phyloP scores from a whole-genome alignment of 1,140 invertebrate genomes.

The Eubasilissa regina region DNA sequence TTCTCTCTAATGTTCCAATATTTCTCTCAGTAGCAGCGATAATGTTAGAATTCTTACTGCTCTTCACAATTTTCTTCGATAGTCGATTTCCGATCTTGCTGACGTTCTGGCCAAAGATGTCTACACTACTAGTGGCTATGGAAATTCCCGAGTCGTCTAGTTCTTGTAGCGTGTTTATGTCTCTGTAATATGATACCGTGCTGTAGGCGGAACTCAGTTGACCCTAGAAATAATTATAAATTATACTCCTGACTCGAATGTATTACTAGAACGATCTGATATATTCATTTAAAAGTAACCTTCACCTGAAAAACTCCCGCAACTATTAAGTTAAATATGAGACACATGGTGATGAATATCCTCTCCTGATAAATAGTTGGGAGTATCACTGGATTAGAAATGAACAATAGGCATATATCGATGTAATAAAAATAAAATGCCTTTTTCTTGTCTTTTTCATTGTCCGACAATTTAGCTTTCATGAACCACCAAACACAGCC shows the following conservation, averaged over 20 bases:
- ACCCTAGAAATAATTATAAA: constrained; percentile 47
- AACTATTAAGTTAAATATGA: constrained; percentile 64
- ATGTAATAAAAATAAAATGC: constrained; percentile 37
- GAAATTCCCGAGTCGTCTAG: constrained; percentile 64
- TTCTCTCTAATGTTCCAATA: constrained; percentile 60
- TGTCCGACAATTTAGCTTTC: constrained; percentile 34
- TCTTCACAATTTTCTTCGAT: constrained; percentile 50
- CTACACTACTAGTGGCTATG: constrained; percentile 60
- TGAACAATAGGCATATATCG: constrained; percentile 47
- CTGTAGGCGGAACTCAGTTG: constrained; percentile 61
- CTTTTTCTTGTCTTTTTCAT: neutral
- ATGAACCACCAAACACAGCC: constrained; percentile 62
- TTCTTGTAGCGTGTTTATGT: constrained; percentile 65
- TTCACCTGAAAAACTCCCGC: constrained; percentile 61
- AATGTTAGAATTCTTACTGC: constrained; percentile 29
- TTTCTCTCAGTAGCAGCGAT: constrained; percentile 60
- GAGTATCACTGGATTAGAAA: constrained; percentile 44
- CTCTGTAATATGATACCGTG: constrained; percentile 63
- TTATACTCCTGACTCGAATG: neutral
- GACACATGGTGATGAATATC: constrained; percentile 62
- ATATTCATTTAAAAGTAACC: neutral
- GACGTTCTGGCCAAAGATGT: constrained; percentile 61
- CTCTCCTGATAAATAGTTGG: constrained; percentile 54
- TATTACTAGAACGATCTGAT: neutral
- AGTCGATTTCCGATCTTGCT: constrained; percentile 54